Conservation (phyloP, 2,797 vertebrate species). For the Myotis vivesi region DNA sequence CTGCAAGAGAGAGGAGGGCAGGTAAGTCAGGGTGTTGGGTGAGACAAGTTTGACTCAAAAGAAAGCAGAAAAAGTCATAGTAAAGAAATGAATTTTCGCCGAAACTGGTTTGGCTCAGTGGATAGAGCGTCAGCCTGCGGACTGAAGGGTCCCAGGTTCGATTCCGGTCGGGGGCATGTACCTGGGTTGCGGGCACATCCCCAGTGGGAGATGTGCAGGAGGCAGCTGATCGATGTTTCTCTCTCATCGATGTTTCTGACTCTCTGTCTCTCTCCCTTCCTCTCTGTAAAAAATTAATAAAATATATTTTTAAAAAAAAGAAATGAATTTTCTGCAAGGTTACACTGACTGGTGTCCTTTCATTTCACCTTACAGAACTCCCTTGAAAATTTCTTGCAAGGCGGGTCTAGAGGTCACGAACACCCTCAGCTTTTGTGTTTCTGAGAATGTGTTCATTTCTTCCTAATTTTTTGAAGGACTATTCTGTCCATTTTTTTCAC, state of each 20-base stretch:
- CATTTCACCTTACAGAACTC: background rate
- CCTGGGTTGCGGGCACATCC: too few species aligned
- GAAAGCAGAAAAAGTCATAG: background rate
- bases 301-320: too few species aligned
- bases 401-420: background rate
- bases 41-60: background rate
- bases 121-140: too few species aligned
- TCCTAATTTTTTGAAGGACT: background rate
- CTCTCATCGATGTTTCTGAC: too few species aligned
- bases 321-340: background rate
- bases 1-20: background rate
- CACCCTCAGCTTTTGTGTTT: background rate
- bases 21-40: background rate
- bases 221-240: too few species aligned
- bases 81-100: background rate
- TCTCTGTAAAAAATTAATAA: too few species aligned
- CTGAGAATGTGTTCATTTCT: background rate
- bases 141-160: too few species aligned
- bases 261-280: too few species aligned
- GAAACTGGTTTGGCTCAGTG: too few species aligned
- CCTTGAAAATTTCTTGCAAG: background rate
- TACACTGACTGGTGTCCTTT: background rate
- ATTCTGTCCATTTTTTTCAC: background rate
- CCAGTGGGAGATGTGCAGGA: too few species aligned
- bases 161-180: too few species aligned